A percentile compares a stretch with the other conserved stretches of the same genome.
phyloP scores from a whole-genome alignment of 2,888 invertebrate species.

The Ligdia adustata region DNA sequence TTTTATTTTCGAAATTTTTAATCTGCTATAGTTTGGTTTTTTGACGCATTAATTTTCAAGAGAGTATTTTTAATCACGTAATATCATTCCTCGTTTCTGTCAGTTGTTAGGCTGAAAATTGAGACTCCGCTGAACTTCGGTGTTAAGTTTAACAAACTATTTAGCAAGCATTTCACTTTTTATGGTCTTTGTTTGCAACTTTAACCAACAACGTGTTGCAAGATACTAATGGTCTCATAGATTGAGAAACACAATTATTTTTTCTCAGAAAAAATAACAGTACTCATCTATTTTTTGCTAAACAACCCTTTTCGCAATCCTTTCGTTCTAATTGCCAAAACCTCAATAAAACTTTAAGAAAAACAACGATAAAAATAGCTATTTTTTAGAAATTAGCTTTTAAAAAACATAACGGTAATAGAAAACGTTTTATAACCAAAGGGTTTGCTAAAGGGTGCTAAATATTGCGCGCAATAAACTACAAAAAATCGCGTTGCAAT shows the following conservation, averaged over 20 bases:
- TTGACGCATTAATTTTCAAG: too few species aligned
- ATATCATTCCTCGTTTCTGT: too few species aligned
- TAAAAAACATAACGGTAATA: constrained; percentile 46
- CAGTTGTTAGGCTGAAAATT: too few species aligned
- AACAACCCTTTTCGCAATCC: constrained; percentile 62
- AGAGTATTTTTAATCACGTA: too few species aligned
- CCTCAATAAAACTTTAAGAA: constrained; percentile 52
- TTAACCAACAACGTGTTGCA: too few species aligned
- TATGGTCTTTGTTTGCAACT: too few species aligned
- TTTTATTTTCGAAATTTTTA: too few species aligned
- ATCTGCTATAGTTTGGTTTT: too few species aligned
- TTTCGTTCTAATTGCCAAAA: constrained; percentile 58
- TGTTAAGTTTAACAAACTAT: too few species aligned
- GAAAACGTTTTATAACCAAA: constrained; percentile 53
- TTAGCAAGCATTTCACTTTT: too few species aligned
- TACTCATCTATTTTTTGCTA: constrained; percentile 12
- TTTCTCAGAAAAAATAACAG: constrained; percentile 31
- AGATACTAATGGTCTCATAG: not conserved
- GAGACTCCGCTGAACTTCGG: too few species aligned
- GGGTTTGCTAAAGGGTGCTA: constrained; percentile 54
- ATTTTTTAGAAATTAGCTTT: constrained; percentile 25
- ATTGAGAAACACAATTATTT: not conserved
- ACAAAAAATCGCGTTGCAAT: constrained; percentile 57
- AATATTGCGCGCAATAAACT: constrained; percentile 57
- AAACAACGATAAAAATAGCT: constrained; percentile 33